Base-by-base conservation (phyloP, 2,888 invertebrate genomes). In the Sialis fuliginosa region DNA sequence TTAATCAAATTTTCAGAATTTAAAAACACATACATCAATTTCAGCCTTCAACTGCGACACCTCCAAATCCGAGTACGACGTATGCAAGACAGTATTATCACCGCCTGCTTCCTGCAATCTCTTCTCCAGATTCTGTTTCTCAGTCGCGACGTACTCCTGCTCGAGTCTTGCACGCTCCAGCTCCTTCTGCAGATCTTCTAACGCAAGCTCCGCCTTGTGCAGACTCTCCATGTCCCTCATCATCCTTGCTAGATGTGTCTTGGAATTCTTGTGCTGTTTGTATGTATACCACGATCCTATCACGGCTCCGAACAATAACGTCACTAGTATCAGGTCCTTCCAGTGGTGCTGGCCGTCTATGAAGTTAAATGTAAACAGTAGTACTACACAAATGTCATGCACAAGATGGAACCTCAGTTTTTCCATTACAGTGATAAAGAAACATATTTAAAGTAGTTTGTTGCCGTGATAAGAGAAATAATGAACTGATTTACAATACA, bases 191-290 rank as follows among this genome's bases (percentile, higher is more conserved):
- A 95, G 74, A 60, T 86, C 82, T 58, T 82, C 80, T 35, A 95
- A 68, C 6, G 87, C 85, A 58, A 86, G 75, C 65, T 95, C 93
- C 1, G 93, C 93, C 58, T 81, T 83, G 56, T 89, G 81, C 52
- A 92, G 71, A 56, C 87, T 83, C 59, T 92, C 92, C 87, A 95
- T 90, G 57, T 95, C 91, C 53, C 82, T 79, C 62, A 92, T 82
- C 91, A 98, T 93, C 50, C 89, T 79, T 54, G 81, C 79, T 51
- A 97, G 73, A 62, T 96, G 87, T 51, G 74, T 72, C 56, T 88
- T 83, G 35, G 89, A 89, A 58, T 81, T 83, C 59, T 89, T 87
- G 60, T 91, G 88, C 54, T 93, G 91, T 48, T 85, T 79, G 64
- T 88, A 81, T 32, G 89, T 92, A 64, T 90, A 89, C 88, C 90